Evolutionary conservation across 2,113 vertebrate genomes (phyloP).

Genomic region (Astur gentilis): DNA sequence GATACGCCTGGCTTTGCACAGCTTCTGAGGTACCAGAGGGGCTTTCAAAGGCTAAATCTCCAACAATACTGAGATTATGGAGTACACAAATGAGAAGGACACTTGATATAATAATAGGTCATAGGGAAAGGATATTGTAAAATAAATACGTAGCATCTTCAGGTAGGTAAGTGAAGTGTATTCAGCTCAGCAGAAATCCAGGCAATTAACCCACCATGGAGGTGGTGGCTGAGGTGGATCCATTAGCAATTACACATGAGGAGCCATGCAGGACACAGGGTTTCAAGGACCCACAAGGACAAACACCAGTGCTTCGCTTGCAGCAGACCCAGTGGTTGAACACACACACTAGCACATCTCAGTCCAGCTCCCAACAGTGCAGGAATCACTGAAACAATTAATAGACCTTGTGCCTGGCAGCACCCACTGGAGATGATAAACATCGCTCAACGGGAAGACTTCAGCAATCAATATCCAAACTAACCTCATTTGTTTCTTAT

Average conservation of each 20-base stretch:
- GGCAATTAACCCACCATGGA: neutral
- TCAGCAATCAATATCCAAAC: neutral
- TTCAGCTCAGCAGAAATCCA: constrained; percentile 18
- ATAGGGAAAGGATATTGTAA: neutral
- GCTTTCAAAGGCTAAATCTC: neutral
- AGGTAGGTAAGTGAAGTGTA: neutral
- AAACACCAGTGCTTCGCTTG: neutral
- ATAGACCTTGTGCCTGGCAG: neutral
- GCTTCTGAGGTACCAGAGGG: neutral
- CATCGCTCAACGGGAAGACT: neutral
- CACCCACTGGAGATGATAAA: constrained; percentile 7
- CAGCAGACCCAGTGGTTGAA: neutral
- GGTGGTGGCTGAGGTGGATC: neutral
- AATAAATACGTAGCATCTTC: neutral
- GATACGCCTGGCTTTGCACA: neutral
- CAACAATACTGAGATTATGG: neutral
- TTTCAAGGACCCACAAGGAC: neutral
- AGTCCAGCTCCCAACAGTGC: neutral
- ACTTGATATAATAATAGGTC: neutral
- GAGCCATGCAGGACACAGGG: neutral
- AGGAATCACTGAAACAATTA: neutral
- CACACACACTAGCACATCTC: neutral
- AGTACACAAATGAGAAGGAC: neutral
- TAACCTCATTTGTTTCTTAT: neutral
- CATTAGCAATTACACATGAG: neutral